A percentile compares a stretch with the other conserved stretches of the same genome.
phyloP scores from a whole-genome alignment of 1,140 invertebrate species.

The Neotoxoptera formosana region DNA sequence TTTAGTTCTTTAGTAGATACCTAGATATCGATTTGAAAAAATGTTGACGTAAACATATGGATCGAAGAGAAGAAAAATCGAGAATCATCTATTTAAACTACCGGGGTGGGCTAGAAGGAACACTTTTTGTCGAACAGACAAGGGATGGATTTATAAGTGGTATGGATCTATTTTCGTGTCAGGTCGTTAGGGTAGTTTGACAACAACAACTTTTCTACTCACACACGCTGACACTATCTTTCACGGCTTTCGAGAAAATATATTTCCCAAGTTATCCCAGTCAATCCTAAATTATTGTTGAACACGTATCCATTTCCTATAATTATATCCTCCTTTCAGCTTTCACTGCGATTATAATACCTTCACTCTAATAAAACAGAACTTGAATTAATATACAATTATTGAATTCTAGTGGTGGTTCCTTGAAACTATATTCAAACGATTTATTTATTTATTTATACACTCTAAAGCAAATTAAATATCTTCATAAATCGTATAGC shows the following conservation, averaged over 20 bases:
- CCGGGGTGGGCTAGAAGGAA: neutral
- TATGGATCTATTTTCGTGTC: slow-evolving; percentile 20
- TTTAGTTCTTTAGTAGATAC: too few relatives aligned
- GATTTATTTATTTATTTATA: neutral
- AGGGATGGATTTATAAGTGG: slow-evolving; percentile 31
- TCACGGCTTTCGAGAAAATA: neutral
- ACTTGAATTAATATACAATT: neutral
- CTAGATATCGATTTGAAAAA: neutral
- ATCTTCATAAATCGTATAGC: neutral
- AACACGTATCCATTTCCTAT: neutral
- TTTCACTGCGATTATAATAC: neutral
- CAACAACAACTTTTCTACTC: slow-evolving; percentile 40
- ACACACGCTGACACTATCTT: neutral
- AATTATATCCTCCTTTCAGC: neutral
- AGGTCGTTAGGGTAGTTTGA: slow-evolving; percentile 23
- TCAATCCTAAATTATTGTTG: slow-evolving; percentile 9
- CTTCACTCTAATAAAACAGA: neutral
- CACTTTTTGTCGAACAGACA: neutral
- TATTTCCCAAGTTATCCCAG: neutral
- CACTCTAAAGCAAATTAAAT: neutral
- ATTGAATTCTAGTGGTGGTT: neutral
- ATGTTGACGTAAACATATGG: neutral
- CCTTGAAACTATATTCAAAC: neutral
- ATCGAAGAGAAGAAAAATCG: neutral
- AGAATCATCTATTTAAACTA: slow-evolving; percentile 30